Evolutionary conservation across 2,113 vertebrate species (phyloP), one percentile per base, ranked within the genome.

Genomic region (Mesoclemmys tuberculata): DNA sequence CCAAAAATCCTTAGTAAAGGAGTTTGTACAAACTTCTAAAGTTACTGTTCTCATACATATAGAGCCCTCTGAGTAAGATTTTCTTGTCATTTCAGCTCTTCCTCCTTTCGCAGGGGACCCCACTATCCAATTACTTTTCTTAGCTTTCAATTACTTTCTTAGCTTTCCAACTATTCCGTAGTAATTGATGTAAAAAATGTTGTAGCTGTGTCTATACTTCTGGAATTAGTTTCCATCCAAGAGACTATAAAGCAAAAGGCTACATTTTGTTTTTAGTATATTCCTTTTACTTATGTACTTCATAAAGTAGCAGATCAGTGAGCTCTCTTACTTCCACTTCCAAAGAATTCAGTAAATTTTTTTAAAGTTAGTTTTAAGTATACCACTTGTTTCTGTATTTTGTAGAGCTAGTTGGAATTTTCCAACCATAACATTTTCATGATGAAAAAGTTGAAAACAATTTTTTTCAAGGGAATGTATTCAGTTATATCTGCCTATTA

Each of bases 91-190:
- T 84, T 22, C 2, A 0, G 0, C 13, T 92, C 22, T 41, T 55
- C 0, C 55, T 90, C 35, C 27, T 58, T 58, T 58, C 9, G 35
- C 21, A 24, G 49, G 35, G 84, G 92, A 35, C 14, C 78, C 14
- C 78, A 38, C 6, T 38, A 49, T 22, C 54, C 14, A 29, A n/a
- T n/a, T n/a, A n/a, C n/a, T n/a, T n/a, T n/a, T n/a, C n/a, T n/a
- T n/a, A n/a, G n/a, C n/a, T n/a, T n/a, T n/a, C n/a, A n/a, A n/a
- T n/a, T n/a, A n/a, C n/a, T n/a, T n/a, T n/a, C n/a, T n/a, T n/a
- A n/a, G 80, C 0, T 0, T 84, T 71, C 5, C 92, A 71, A 31
- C 64, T 64, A 58, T 91, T 52, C 83, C 86, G 27, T 71, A 10
- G 38, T 84, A 44, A 35, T 87, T 49, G 5, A 64, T 64, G 22